Conservation (phyloP, 2,113 vertebrate genomes). For the Pithys albifrons region DNA sequence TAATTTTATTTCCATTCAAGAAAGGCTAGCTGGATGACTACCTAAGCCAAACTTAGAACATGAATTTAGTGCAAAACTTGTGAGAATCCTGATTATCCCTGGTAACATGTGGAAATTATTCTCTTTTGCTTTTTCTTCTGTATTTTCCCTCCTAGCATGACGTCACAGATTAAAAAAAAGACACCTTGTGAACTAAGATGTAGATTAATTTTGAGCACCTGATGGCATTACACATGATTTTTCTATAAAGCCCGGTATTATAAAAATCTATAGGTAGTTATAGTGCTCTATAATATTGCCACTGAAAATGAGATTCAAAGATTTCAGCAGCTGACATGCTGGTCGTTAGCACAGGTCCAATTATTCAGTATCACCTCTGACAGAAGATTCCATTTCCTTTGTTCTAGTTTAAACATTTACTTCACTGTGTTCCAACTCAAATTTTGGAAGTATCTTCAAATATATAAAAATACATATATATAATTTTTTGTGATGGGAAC, state of each 20-base stretch:
- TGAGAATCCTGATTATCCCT: not conserved
- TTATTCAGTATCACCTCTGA: not conserved
- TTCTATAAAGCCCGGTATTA: not conserved
- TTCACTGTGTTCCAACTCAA: not conserved
- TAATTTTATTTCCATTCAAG: not conserved
- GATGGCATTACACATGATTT: not conserved
- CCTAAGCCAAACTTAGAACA: not conserved
- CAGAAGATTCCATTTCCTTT: not conserved
- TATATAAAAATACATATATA: not conserved
- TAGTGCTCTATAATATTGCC: not conserved
- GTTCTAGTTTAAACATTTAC: not conserved
- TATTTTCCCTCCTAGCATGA: not conserved
- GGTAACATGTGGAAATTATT: not conserved
- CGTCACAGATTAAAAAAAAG: not conserved
- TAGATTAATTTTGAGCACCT: not conserved
- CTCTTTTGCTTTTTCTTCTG: not conserved
- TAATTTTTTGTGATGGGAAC: not conserved
- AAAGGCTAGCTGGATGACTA: not conserved
- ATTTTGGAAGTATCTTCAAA: not conserved
- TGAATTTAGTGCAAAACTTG: not conserved
- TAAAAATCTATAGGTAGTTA: not conserved
- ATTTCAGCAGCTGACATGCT: not conserved
- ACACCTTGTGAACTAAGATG: not conserved
- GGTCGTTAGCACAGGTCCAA: not conserved
- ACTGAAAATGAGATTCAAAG: not conserved